Conservation (phyloP, 2,888 invertebrate genomes). For the Lochmaea crataegi region DNA sequence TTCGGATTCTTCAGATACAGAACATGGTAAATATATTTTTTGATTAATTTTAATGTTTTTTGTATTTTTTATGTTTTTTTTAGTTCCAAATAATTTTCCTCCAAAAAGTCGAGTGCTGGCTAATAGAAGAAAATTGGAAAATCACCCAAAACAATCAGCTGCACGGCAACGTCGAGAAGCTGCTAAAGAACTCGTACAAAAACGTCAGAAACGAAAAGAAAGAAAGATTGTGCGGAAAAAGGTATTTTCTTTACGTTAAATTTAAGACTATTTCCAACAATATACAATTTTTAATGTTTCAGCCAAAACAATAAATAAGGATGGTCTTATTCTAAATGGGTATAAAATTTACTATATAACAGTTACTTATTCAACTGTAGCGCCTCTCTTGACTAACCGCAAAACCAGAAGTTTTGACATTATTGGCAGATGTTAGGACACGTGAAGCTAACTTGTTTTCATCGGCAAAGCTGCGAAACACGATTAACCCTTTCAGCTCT, state of each 20-base stretch:
- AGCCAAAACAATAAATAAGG: too few species aligned
- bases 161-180: slow-evolving; percentile 45
- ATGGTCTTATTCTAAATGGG: too few species aligned
- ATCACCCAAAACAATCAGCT: slow-evolving; percentile 43
- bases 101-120: slow-evolving; percentile 47
- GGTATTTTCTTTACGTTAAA: slow-evolving; percentile 48
- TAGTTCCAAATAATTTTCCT: slow-evolving; percentile 50
- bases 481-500: too few species aligned
- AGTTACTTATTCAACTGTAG: too few species aligned
- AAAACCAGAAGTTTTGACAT: too few species aligned
- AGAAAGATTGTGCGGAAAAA: slow-evolving; percentile 65
- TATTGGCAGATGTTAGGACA: too few species aligned
- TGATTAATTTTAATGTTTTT: not conserved
- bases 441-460: too few species aligned
- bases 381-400: too few species aligned
- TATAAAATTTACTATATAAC: too few species aligned
- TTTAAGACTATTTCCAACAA: not conserved
- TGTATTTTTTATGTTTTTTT: slow-evolving; percentile 8
- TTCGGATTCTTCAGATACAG: slow-evolving; percentile 62
- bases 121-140: slow-evolving; percentile 50
- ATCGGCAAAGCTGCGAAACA: too few species aligned
- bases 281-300: slow-evolving; percentile 30
- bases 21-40: slow-evolving; percentile 49
- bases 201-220: slow-evolving; percentile 62
- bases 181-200: slow-evolving; percentile 48